phyloP scores from a whole-genome alignment of 2,797 vertebrate genomes.

The Hemibagrus guttatus region DNA sequence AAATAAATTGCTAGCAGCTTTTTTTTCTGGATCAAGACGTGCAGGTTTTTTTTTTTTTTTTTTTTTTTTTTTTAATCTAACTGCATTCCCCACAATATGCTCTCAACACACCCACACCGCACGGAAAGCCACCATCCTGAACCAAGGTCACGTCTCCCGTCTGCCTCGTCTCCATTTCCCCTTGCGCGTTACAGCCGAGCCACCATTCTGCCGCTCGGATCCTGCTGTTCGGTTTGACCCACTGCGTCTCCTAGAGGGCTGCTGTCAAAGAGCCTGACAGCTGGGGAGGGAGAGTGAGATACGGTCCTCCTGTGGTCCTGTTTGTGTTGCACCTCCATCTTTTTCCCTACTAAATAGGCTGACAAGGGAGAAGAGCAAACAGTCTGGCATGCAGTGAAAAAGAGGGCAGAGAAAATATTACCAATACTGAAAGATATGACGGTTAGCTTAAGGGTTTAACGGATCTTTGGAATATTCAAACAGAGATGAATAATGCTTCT shows the following conservation, averaged over 20 bases:
- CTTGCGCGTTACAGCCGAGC: slow-evolving; percentile 26
- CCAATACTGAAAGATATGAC: neutral
- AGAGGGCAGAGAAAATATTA: neutral
- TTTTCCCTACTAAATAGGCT: slow-evolving; percentile 17
- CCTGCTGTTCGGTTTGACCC: slow-evolving; percentile 31
- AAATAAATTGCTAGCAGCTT: neutral
- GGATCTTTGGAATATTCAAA: neutral
- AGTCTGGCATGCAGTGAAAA: neutral
- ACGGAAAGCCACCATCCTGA: neutral
- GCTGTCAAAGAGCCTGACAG: slow-evolving; percentile 46
- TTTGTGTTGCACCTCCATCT: slow-evolving; percentile 30
- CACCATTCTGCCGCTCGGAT: slow-evolving; percentile 19
- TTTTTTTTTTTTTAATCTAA: neutral
- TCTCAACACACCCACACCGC: neutral
- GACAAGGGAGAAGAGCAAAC: neutral
- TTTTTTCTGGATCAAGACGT: neutral
- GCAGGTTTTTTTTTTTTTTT: neutral
- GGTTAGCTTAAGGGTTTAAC: neutral
- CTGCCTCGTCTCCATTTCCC: slow-evolving; percentile 32
- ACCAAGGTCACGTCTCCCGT: slow-evolving; percentile 14
- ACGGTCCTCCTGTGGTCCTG: slow-evolving; percentile 23
- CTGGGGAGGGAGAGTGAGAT: slow-evolving; percentile 21
- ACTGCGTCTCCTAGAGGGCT: slow-evolving; percentile 28
- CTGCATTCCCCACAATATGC: no score
- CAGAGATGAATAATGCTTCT: neutral